A percentile compares a stretch with the other conserved stretches of the same genome.
Evolutionary conservation across 2,888 invertebrate species (phyloP).

Genomic region (Stenichneumon culpator): DNA sequence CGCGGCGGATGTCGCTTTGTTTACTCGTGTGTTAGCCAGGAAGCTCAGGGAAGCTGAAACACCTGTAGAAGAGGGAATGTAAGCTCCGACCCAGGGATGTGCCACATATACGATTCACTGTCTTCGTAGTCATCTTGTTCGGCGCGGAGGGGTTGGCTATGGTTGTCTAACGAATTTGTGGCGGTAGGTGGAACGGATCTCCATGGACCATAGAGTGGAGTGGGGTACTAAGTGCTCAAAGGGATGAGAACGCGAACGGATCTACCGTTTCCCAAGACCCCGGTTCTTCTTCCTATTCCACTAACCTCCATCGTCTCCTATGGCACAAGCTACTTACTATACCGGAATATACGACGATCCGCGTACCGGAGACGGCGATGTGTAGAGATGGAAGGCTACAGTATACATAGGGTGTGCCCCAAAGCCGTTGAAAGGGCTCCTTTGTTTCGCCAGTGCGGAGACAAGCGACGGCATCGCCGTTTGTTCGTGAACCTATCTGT

Average conservation of each 20-base stretch:
- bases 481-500: constrained; percentile 38
- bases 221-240: background rate
- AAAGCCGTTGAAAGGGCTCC: constrained; percentile 44
- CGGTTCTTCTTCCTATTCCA: background rate
- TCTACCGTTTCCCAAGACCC: background rate
- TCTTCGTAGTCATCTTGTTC: constrained; percentile 24
- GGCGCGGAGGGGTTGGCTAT: constrained; percentile 7
- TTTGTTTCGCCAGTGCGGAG: constrained; percentile 41
- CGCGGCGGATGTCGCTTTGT: constrained; percentile 20
- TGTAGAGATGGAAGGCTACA: background rate
- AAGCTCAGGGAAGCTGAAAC: constrained; percentile 52
- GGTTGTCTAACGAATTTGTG: constrained; percentile 41
- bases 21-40: constrained; percentile 44
- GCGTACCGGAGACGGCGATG: background rate
- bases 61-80: constrained; percentile 55
- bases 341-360: constrained; percentile 2
- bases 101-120: background rate
- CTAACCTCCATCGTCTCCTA: background rate
- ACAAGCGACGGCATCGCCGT: constrained; percentile 31
- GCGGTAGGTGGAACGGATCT: constrained; percentile 44
- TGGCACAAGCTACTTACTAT: background rate
- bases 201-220: constrained; percentile 5
- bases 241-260: constrained; percentile 13
- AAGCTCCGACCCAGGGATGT: constrained; percentile 27
- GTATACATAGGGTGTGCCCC: constrained; percentile 28